Evolutionary conservation across 2,113 vertebrate species (phyloP).

Genomic region (Forbesichthys agassizii): DNA sequence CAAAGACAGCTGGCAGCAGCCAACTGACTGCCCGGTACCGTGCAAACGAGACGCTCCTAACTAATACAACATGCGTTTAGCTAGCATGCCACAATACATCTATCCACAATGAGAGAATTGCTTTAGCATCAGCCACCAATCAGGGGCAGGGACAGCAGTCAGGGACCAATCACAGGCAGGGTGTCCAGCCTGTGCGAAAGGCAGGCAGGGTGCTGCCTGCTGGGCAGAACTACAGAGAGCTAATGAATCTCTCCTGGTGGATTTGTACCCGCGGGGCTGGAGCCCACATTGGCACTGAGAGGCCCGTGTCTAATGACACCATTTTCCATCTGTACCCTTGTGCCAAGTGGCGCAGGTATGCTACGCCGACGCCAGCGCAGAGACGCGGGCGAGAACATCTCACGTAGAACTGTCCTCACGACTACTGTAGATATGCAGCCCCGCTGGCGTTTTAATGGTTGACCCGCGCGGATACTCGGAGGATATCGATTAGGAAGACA

Average conservation of each 20-base stretch:
- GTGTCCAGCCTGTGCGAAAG: slow-evolving; percentile 49
- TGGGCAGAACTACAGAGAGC: slow-evolving; percentile 65
- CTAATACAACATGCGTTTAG: slow-evolving; percentile 18
- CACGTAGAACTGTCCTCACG: slow-evolving; percentile 39
- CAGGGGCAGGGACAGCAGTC: slow-evolving; percentile 6
- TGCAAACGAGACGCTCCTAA: slow-evolving; percentile 14
- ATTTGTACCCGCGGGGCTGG: slow-evolving; percentile 87
- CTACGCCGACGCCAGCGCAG: slow-evolving; percentile 53
- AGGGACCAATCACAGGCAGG: slow-evolving; percentile 58
- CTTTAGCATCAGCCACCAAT: slow-evolving; percentile 4
- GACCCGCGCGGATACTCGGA: not conserved
- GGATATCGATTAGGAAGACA: slow-evolving; percentile 31
- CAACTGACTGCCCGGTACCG: slow-evolving; percentile 27
- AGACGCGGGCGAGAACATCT: slow-evolving; percentile 51
- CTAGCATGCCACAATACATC: slow-evolving; percentile 14
- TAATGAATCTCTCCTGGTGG: slow-evolving; percentile 67
- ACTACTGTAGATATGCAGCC: slow-evolving; percentile 4
- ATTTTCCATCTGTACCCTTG: slow-evolving; percentile 75
- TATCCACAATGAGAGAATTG: too few species aligned
- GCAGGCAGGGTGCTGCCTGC: slow-evolving; percentile 50
- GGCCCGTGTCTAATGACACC: slow-evolving; percentile 87
- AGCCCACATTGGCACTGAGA: slow-evolving; percentile 88
- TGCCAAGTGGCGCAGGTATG: slow-evolving; percentile 48
- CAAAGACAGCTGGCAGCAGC: slow-evolving; percentile 43
- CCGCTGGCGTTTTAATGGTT: slow-evolving; percentile 20